Base-by-base conservation (phyloP, 1,140 invertebrate species). In the Eupeodes corollae region DNA sequence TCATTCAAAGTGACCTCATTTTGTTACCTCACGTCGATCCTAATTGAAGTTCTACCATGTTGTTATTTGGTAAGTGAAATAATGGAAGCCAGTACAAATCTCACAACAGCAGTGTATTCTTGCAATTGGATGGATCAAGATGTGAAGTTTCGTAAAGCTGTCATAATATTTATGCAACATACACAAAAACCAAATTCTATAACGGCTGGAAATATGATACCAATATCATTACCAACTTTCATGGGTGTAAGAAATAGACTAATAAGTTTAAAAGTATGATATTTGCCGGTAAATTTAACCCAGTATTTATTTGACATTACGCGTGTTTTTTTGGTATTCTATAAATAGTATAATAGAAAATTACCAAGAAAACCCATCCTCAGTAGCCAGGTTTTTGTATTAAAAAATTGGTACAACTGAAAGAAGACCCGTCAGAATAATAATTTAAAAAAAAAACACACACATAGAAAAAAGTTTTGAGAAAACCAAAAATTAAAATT, bases 151-250 rank as follows among this genome's bases (percentile, higher is more conserved):
- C 46, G 47, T 5, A 48, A 48, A 46, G 44, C 42, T 14, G 34
- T 52, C 13, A 52, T 52, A 1, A 45, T 48, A 33, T 48, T 52
- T n/a, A 52, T 52, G 50, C 46, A 48, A 38, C 46, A 42, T n/a
- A 47, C 50, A 9, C 50, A 52, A 18, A 44, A 41, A n/a, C 34
- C 47, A 9, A 45, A 43, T 19, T n/a, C 38, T 0, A 33, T 52
- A 6, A 40, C 37, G 26, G 50, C 50, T 1, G 50, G 46, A 2
- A 44, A 48, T 38, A 47, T 52, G 42, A 46, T 42, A 44, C 47
- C 50, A 26, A 42, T 52, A 5, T 44, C 50, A 12, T 37, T 52
- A 32, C 46, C 47, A 16, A 52, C 50, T n/a, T 52, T 52, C 35
- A 2, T 52, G 9, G 32, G 35, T 18, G 50, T 48, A 21, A 39